phyloP scores from a whole-genome alignment of 2,113 vertebrate species.

The Chauna torquata region DNA sequence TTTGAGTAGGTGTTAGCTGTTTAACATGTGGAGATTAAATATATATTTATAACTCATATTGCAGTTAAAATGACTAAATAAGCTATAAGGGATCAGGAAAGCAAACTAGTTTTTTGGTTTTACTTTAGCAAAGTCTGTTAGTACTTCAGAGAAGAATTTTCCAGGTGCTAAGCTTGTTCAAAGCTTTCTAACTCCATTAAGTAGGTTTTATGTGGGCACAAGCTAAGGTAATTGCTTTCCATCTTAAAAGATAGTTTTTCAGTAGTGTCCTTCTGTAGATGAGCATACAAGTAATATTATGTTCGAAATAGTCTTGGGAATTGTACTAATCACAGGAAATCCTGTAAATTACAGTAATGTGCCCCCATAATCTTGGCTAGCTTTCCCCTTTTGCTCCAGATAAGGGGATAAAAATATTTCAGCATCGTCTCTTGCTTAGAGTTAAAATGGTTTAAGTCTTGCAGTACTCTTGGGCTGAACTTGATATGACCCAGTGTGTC shows the following conservation, averaged over 20 bases:
- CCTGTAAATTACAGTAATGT: conserved; percentile 16
- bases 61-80: not conserved
- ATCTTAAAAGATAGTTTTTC: not conserved
- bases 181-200: not conserved
- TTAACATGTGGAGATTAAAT: not conserved
- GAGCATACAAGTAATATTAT: not conserved
- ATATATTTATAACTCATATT: not conserved
- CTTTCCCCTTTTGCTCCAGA: conserved; percentile 3
- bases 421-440: not conserved
- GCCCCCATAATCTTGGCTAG: not conserved
- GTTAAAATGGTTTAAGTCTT: conserved; percentile 47
- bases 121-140: not conserved
- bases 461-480: conserved; percentile 29
- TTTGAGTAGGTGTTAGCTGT: not conserved
- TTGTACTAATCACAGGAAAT: conserved; percentile 31
- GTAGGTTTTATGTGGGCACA: not conserved
- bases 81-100: not conserved
- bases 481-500: conserved; percentile 49
- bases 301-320: conserved; percentile 1
- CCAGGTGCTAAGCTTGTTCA: not conserved
- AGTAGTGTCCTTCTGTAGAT: not conserved
- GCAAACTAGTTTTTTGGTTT: not conserved
- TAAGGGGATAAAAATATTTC: conserved; percentile 17
- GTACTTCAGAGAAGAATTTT: not conserved
- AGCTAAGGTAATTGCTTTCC: conserved; percentile 7